Conservation (phyloP, 2,888 invertebrate species). For the Monopis laevigella region DNA sequence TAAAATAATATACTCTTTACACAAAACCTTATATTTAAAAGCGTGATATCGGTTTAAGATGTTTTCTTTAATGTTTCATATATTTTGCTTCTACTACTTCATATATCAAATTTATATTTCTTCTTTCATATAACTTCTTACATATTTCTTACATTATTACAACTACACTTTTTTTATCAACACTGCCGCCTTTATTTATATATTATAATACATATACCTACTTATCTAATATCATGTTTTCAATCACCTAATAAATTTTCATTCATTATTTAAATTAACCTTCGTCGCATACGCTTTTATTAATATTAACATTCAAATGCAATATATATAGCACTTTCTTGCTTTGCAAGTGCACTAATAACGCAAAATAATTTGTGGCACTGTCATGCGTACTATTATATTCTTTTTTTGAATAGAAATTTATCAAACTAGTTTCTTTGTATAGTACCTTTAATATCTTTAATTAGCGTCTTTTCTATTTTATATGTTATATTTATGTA, state of each 20-base stretch:
- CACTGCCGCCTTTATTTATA: background rate
- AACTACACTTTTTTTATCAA: background rate
- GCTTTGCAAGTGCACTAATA: constrained; percentile 57
- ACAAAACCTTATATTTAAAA: background rate
- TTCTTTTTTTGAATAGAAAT: background rate
- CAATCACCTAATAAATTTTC: constrained; percentile 19
- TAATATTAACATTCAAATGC: constrained; percentile 27
- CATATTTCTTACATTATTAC: background rate
- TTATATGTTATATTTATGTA: constrained; percentile 1
- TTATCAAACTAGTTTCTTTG: constrained; percentile 3
- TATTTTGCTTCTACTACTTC: constrained; percentile 3
- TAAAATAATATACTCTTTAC: constrained; percentile 35
- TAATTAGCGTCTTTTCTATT: background rate
- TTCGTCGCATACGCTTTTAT: constrained; percentile 31
- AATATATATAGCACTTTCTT: constrained; percentile 30
- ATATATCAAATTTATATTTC: too few species aligned
- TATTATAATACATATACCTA: background rate
- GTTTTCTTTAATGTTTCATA: constrained; percentile 43
- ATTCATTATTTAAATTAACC: constrained; percentile 20
- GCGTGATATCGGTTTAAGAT: constrained; percentile 39
- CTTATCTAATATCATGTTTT: background rate
- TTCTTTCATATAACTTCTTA: constrained; percentile 10
- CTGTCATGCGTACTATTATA: constrained; percentile 60
- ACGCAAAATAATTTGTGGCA: constrained; percentile 43
- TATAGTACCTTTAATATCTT: constrained; percentile 1